Evolutionary conservation across 2,797 vertebrate species (phyloP).

Genomic region (Syndactyla subalaris): DNA sequence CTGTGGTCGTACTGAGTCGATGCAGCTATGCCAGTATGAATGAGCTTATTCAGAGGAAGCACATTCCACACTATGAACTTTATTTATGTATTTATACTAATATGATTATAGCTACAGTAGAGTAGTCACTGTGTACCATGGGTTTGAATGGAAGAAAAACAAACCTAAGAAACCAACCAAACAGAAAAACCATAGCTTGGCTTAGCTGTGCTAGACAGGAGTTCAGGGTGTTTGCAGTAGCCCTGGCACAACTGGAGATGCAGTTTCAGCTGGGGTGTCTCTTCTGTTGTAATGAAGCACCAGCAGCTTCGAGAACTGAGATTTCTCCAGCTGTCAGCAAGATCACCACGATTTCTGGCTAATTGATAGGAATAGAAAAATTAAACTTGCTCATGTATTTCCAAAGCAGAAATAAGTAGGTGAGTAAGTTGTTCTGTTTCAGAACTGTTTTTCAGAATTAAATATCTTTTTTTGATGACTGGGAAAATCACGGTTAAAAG

Average conservation of each 20-base stretch:
- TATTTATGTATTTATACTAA: background rate
- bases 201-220: background rate
- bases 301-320: background rate
- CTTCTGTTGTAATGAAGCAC: background rate
- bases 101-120: background rate
- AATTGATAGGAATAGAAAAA: background rate
- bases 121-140: background rate
- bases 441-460: background rate
- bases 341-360: background rate
- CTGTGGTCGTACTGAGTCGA: background rate
- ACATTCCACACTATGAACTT: background rate
- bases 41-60: background rate
- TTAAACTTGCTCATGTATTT: background rate
- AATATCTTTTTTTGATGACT: background rate
- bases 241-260: background rate
- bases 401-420: background rate
- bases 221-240: background rate
- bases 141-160: background rate
- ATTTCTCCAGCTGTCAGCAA: background rate
- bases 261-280: background rate
- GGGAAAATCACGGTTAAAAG: background rate
- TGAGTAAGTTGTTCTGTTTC: background rate
- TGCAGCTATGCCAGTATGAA: background rate
- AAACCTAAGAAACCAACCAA: background rate
- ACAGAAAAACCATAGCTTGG: background rate